A percentile compares a stretch with the other conserved stretches of the same genome.
Conservation (phyloP, 2,888 invertebrate genomes). For the Polydrusus tereticollis region DNA sequence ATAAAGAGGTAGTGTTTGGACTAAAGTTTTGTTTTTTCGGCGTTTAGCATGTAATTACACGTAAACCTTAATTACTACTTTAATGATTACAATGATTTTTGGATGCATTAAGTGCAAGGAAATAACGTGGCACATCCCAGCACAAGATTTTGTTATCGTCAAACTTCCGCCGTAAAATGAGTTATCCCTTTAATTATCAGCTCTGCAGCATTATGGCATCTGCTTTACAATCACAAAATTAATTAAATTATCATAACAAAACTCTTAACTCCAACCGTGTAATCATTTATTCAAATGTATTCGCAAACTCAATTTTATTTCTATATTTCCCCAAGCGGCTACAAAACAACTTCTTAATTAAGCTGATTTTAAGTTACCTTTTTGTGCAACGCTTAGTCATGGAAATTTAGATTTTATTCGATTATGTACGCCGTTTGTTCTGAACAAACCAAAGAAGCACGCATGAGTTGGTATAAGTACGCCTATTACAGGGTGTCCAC, state of each 20-base stretch:
- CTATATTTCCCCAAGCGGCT: constrained; percentile 14
- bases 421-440: neutral
- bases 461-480: neutral
- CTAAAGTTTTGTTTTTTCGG: too few species aligned
- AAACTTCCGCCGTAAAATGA: neutral
- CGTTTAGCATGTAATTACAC: too few species aligned
- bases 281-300: constrained; percentile 13
- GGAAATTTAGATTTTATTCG: constrained; percentile 1
- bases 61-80: too few species aligned
- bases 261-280: constrained; percentile 14
- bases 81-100: too few species aligned
- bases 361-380: constrained; percentile 1
- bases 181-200: neutral
- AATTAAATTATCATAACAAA: constrained; percentile 15
- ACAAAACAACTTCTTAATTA: constrained; percentile 8
- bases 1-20: too few species aligned
- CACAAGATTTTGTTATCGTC: neutral
- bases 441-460: neutral
- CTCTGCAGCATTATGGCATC: constrained; percentile 1
- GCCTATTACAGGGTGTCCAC: neutral
- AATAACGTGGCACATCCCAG: too few species aligned
- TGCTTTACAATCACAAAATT: constrained; percentile 8
- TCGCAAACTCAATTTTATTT: constrained; percentile 9
- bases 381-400: neutral
- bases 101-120: too few species aligned